These are phyloP conservation scores for Anorthoa munda DNA, from an alignment of 2,888 invertebrate species.

Conservation along the genomic window DNA sequence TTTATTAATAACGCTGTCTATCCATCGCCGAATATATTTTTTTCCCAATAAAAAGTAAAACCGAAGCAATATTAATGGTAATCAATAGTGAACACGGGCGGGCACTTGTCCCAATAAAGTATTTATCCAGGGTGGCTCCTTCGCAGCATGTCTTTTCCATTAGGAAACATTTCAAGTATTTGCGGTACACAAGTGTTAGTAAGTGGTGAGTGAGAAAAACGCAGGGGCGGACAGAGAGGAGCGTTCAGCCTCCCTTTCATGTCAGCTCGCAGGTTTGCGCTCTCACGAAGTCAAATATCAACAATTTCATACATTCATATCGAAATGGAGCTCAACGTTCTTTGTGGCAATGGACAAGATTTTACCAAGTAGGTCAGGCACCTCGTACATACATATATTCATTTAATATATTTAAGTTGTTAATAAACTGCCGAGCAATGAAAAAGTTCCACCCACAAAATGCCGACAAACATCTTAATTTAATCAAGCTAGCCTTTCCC, in stretches of 20 bases:
- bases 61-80: conserved; percentile 64
- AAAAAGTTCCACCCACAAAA: no score
- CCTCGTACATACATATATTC: no score
- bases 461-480: no score
- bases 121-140: conserved; percentile 86
- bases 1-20: background rate
- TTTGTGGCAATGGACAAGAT: background rate
- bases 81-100: conserved; percentile 81
- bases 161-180: conserved; percentile 88
- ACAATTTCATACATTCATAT: conserved; percentile 34
- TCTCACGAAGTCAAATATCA: conserved; percentile 68
- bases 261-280: conserved; percentile 58
- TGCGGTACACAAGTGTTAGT: conserved; percentile 87
- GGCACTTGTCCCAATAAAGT: conserved; percentile 89
- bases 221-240: conserved; percentile 63
- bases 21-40: background rate
- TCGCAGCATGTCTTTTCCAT: conserved; percentile 90
- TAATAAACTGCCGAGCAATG: no score
- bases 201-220: conserved; percentile 84
- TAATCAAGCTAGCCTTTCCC: no score
- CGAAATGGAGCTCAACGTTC: background rate
- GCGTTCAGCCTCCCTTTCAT: conserved; percentile 59
- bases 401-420: no score
- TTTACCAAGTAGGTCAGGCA: background rate
- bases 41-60: conserved; percentile 29